Percentiles rank a stretch among this genome's conserved stretches.
phyloP scores from a whole-genome alignment of 2,113 vertebrate genomes.

The Corapipo altera region DNA sequence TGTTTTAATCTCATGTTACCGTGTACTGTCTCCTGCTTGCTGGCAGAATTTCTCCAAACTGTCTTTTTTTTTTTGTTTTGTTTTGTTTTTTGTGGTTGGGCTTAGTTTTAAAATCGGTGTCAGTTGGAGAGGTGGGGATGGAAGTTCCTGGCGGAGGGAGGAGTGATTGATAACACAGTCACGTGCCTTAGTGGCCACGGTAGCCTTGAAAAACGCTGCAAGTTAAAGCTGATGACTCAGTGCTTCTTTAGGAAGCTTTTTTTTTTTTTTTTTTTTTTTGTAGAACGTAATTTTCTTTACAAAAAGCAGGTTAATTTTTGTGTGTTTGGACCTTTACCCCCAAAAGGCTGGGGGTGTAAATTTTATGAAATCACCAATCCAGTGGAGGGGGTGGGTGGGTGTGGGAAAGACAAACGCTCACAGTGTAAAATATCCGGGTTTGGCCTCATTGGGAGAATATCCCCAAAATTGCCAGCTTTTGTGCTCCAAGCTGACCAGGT shows the following conservation, averaged over 20 bases:
- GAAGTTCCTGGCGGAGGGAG: not conserved
- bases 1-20: accelerated
- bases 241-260: not conserved
- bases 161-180: not conserved
- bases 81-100: not conserved
- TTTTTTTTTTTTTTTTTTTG: not conserved
- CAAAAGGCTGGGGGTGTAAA: not conserved
- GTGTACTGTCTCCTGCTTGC: accelerated
- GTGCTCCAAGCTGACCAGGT: not conserved
- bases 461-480: not conserved
- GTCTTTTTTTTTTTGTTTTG: not conserved
- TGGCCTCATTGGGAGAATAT: not conserved
- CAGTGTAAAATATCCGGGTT: not conserved
- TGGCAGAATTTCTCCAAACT: not conserved
- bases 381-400: too few relatives aligned
- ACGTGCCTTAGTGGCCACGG: not conserved
- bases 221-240: not conserved
- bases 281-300: not conserved
- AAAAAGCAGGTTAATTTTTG: not conserved
- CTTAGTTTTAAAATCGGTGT: accelerated
- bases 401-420: not conserved
- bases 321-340: not conserved
- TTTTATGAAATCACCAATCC: not conserved
- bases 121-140: not conserved
- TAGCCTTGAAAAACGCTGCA: not conserved